Conservation (phyloP, 2,888 invertebrate species). For the Sarcophaga caerulescens region DNA sequence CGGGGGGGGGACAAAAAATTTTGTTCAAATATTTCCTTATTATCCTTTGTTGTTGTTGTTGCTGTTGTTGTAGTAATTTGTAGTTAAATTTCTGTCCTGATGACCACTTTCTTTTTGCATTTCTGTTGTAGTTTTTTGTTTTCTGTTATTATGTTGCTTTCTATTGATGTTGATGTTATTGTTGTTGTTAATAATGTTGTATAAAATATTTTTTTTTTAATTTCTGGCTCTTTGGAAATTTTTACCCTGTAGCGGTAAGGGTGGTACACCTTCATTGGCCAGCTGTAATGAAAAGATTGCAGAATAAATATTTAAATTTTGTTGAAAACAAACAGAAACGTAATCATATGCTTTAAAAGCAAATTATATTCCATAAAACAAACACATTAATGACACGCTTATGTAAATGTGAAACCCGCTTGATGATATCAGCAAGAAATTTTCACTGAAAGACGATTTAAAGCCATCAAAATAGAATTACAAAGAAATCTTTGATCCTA, state of each 20-base stretch:
- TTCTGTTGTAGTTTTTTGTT: slow-evolving; percentile 44
- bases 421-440: too few species aligned
- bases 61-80: slow-evolving; percentile 17
- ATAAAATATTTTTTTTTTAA: slow-evolving; percentile 66
- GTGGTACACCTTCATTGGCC: slow-evolving; percentile 76
- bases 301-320: neutral
- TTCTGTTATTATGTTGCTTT: slow-evolving; percentile 16
- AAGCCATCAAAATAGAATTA: too few species aligned
- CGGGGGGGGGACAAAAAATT: slow-evolving; percentile 1
- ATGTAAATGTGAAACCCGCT: too few species aligned
- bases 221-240: slow-evolving; percentile 77
- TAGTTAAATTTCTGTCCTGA: slow-evolving; percentile 26
- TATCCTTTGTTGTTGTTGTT: slow-evolving; percentile 22
- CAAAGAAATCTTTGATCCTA: too few species aligned
- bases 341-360: neutral
- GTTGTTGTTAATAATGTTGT: slow-evolving; percentile 39
- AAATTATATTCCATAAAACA: neutral
- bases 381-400: too few species aligned
- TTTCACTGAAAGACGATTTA: too few species aligned
- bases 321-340: too few species aligned
- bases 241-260: slow-evolving; percentile 75
- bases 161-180: slow-evolving; percentile 57
- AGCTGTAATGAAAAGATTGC: slow-evolving; percentile 69
- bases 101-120: slow-evolving; percentile 12
- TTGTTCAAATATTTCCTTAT: slow-evolving; percentile 50